These are phyloP conservation scores for Elanus axillaris DNA, from an alignment of 2,113 vertebrate species.

Conservation along the genomic window DNA sequence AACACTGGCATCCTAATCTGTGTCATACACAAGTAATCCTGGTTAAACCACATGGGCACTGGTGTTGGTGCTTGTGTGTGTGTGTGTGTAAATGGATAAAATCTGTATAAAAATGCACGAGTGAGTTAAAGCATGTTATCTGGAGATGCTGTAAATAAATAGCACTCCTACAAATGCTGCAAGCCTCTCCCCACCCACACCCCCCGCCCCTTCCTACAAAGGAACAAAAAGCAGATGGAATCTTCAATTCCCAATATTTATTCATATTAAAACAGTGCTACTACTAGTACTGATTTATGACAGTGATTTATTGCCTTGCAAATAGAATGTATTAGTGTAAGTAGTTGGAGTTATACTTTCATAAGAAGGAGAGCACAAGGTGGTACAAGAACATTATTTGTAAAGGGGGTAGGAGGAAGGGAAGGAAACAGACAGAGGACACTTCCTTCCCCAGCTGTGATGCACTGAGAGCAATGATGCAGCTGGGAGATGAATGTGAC, in stretches of 20 bases:
- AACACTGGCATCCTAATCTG: rapidly evolving
- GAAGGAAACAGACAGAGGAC: neutral
- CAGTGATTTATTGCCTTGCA: neutral
- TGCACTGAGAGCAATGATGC: neutral
- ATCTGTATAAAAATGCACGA: neutral
- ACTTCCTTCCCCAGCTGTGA: neutral
- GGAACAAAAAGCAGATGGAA: neutral
- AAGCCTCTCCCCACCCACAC: rapidly evolving
- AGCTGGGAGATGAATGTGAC: neutral
- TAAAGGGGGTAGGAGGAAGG: neutral
- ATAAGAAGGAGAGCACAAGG: neutral
- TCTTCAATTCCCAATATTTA: neutral
- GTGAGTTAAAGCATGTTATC: neutral
- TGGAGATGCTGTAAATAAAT: neutral
- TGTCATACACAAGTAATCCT: neutral
- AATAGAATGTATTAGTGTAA: neutral
- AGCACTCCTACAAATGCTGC: neutral
- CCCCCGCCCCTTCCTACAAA: neutral
- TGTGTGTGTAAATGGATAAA: neutral
- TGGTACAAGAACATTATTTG: neutral
- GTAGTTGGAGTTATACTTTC: neutral
- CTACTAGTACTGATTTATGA: neutral
- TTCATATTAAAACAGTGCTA: neutral
- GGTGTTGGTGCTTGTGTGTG: neutral
- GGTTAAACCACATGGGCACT: neutral